Evolutionary conservation across 1,140 invertebrate genomes (phyloP).

Genomic region (Bathynomus jamesi): DNA sequence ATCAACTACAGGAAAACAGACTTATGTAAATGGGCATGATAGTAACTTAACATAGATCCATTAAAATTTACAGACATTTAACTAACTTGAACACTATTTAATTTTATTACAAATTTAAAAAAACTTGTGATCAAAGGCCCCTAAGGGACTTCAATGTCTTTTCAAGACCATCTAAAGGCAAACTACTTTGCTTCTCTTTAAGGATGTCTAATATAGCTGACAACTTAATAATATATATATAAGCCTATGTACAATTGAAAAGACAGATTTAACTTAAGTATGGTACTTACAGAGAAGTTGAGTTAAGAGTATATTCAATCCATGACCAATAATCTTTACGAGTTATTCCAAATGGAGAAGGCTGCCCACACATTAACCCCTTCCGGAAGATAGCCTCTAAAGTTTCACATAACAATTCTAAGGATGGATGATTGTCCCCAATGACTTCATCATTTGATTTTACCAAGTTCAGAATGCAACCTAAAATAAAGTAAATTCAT

Average conservation of each 20-base stretch:
- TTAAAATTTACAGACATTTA: too few species aligned
- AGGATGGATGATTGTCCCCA: constrained; percentile 16
- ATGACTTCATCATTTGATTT: constrained; percentile 9
- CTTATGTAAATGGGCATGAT: too few species aligned
- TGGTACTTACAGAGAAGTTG: constrained; percentile 12
- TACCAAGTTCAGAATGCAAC: background rate
- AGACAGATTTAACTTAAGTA: background rate
- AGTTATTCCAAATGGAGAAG: constrained; percentile 27
- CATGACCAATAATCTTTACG: constrained; percentile 28
- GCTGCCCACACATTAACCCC: constrained; percentile 15
- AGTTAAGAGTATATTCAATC: constrained; percentile 19
- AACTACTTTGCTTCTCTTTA: background rate
- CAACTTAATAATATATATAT: background rate
- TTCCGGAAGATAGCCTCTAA: constrained; percentile 27
- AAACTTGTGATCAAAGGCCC: too few species aligned
- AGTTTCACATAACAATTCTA: constrained; percentile 23
- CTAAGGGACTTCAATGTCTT: too few species aligned
- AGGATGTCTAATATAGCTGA: background rate
- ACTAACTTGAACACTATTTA: too few species aligned
- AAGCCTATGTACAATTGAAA: background rate
- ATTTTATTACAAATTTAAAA: too few species aligned
- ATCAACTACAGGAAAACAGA: too few species aligned
- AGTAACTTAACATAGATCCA: too few species aligned
- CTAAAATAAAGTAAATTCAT: background rate
- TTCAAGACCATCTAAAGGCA: too few species aligned